Evolutionary conservation across 1,140 invertebrate species (phyloP), one percentile per base, ranked within the genome.

Genomic region (Drosophila azteca): DNA sequence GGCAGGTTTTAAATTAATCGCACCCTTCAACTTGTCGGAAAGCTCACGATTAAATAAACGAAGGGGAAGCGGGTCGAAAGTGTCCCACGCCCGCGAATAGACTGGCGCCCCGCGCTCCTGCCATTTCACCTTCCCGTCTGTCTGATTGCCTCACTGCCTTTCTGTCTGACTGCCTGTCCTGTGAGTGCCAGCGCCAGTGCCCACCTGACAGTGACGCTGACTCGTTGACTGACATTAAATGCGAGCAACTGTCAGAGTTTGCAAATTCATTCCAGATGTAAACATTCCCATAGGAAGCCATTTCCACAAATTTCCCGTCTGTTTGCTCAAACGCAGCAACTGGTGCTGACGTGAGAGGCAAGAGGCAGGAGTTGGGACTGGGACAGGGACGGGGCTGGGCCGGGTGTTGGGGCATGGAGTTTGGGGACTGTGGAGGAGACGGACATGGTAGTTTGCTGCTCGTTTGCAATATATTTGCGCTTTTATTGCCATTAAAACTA

Each of bases 201-300:
- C 22, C 43, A 35, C 44, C 50, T 81, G 78, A 76, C 76, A 79
- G 63, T 80, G 79, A 80, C 79, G 73, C 61, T 76, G 77, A 75
- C 71, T 80, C 65, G 71, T 54, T 81, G 79, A 82, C 78, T 82
- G 79, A 82, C 79, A 72, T 62, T 77, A 63, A 81, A 77, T 70
- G 79, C 79, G 75, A 77, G 74, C 78, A 82, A 77, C 78, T 82
- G 79, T 77, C 79, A 81, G 68, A 77, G 63, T 74, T 82, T 81
- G 73, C 74, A 82, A 81, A 82, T 82, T 81, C 79, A 82, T 78
- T 83, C 70, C 79, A 83, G 79, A 82, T 83, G 79, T 81, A 77
- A 81, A 82, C 70, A 78, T 82, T 83, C 79, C 63, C 79, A 82
- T 74, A 78, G 79, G 74, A 82, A 82, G 62, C 69, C 69, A 78